Percentiles rank a stretch among this genome's conserved stretches.
phyloP scores from a whole-genome alignment of 2,888 invertebrate genomes.

The Agonopterix arenella region DNA sequence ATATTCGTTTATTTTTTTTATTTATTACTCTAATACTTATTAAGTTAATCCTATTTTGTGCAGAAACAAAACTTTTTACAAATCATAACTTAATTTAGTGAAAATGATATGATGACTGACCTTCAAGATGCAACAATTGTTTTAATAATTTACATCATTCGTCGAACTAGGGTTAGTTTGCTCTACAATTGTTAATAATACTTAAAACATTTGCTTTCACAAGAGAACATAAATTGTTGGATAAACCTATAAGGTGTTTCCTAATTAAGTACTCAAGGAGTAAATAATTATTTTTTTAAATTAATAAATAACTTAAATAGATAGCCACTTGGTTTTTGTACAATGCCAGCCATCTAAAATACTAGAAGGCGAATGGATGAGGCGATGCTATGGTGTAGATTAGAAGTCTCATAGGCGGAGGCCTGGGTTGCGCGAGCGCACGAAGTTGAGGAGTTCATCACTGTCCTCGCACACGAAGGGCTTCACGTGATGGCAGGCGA shows the following conservation, averaged over 20 bases:
- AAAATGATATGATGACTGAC: slow-evolving; percentile 8
- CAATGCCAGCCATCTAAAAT: slow-evolving; percentile 60
- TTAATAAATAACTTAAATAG: slow-evolving; percentile 69
- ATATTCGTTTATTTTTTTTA: slow-evolving; percentile 11
- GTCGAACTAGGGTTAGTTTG: slow-evolving; percentile 1
- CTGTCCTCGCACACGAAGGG: slow-evolving; percentile 95
- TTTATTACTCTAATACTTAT: slow-evolving; percentile 53
- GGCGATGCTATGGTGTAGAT: slow-evolving; percentile 3
- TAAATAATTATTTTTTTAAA: slow-evolving; percentile 22
- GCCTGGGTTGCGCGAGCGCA: slow-evolving; percentile 91
- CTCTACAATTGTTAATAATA: slow-evolving; percentile 5
- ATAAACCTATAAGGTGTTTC: neutral
- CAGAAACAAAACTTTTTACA: slow-evolving; percentile 59
- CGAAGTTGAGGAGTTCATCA: slow-evolving; percentile 92
- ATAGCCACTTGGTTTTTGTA: slow-evolving; percentile 65
- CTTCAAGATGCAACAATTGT: slow-evolving; percentile 7
- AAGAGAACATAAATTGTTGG: neutral
- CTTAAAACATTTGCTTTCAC: slow-evolving; percentile 1
- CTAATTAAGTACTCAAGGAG: slow-evolving; percentile 12
- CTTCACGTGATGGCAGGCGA: slow-evolving; percentile 90
- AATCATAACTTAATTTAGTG: slow-evolving; percentile 33
- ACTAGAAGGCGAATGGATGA: slow-evolving; percentile 35
- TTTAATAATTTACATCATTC: neutral
- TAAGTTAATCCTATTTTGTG: slow-evolving; percentile 62
- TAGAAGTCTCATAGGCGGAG: slow-evolving; percentile 81